phyloP scores from a whole-genome alignment of 2,888 invertebrate genomes.

The Lissonota sp. region DNA sequence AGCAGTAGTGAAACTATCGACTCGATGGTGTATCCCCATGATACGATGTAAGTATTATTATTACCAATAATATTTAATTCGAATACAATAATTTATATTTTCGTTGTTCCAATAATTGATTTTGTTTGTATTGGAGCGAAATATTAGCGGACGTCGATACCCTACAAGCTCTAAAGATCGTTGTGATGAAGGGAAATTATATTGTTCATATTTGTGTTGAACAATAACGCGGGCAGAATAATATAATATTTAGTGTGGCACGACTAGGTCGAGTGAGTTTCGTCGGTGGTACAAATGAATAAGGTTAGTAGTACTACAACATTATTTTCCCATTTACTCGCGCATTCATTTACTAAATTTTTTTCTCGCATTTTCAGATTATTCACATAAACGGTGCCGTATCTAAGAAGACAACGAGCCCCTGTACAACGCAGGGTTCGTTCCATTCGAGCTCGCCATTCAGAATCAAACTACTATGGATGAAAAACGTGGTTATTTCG shows the following conservation, averaged over 20 bases:
- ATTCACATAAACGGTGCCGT: too few species aligned
- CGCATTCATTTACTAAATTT: too few species aligned
- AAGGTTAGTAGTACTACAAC: slow-evolving; percentile 7
- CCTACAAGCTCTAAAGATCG: slow-evolving; percentile 3
- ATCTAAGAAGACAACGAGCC: too few species aligned
- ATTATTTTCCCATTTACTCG: background rate
- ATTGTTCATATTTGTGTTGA: slow-evolving; percentile 19
- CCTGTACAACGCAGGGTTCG: too few species aligned
- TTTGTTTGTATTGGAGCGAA: slow-evolving; percentile 14
- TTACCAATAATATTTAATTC: background rate
- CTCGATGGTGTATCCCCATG: too few species aligned
- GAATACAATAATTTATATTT: background rate
- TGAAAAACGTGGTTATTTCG: background rate
- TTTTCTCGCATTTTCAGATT: too few species aligned
- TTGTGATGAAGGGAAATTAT: slow-evolving; percentile 13
- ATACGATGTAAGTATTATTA: too few species aligned
- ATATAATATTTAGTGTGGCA: slow-evolving; percentile 30
- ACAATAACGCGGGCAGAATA: slow-evolving; percentile 6
- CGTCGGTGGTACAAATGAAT: slow-evolving; percentile 1
- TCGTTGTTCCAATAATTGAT: too few species aligned
- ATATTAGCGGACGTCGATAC: slow-evolving; percentile 6
- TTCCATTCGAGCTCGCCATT: too few species aligned
- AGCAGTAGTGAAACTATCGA: too few species aligned
- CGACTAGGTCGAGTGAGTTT: slow-evolving; percentile 20
- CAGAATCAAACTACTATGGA: too few species aligned